Base-by-base conservation (phyloP, 2,888 invertebrate species). In the Hirtodrosophila duncani region DNA sequence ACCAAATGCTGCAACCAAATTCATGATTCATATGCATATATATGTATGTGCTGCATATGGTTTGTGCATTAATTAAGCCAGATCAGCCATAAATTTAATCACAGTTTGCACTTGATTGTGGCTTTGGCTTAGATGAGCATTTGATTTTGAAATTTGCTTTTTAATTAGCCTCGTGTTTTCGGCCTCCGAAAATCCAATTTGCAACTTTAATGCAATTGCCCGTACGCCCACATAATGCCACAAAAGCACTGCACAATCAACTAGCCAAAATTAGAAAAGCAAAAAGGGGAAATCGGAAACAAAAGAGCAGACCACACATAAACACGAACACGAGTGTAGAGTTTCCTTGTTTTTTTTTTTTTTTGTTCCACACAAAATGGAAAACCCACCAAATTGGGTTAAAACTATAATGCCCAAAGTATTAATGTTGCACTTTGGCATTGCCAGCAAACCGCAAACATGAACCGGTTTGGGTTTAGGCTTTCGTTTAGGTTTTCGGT, bases 341-440 rank as follows among this genome's bases (percentile, higher is more conserved):
- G 43, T 36, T 20, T 7, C 23, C 14, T 10, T 30, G 20, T 13
- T 5, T 7, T n/a, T 23, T 36, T 23, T 31, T 37, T 36, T 44
- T 33, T 44, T 18, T 46, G 29, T 27, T 20, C 16, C 60, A 37
- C 50, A 39, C 41, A 30, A 30, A 26, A 30, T 42, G 41, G 31
- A 36, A 27, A 39, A 43, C 52, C 67, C n/a, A n/a, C n/a, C 37
- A 55, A 69, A 74, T 74, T 75, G 71, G 69, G 75, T 70, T 74
- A 63, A 75, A 67, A 34, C 69, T 50, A 75, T 67, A 75, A 75
- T 57, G 53, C 67, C 52, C 59, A 61, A 49, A 45, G 67, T 63
- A 67, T 69, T 67, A 67, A 67, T 69, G 58, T 59, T 69, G 63
- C 67, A 62, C 51, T 60, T 38, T 45, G 44, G 31, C 39, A 18